Conservation (phyloP, 2,888 invertebrate genomes). For the Chrysolina haemoptera region DNA sequence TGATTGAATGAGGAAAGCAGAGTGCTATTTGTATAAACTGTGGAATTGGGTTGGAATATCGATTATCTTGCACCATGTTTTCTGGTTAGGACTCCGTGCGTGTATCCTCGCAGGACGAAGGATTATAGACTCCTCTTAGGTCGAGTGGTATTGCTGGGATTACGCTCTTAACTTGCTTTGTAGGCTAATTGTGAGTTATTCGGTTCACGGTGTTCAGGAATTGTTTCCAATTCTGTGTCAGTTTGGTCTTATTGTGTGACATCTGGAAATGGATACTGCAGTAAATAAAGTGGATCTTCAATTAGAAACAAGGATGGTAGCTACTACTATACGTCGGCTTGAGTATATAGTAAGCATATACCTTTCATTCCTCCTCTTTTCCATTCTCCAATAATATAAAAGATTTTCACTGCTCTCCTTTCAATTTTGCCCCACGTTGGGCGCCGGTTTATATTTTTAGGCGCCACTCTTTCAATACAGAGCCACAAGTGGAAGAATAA, state of each 20-base stretch:
- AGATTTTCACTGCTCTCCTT: too few species aligned
- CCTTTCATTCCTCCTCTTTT: too few species aligned
- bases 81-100: conserved; percentile 34
- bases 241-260: not conserved
- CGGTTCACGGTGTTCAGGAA: not conserved
- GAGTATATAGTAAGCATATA: too few species aligned
- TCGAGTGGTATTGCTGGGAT: conserved; percentile 27
- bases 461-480: too few species aligned
- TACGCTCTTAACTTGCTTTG: not conserved
- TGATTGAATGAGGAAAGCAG: conserved; percentile 8
- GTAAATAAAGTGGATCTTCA: too few species aligned
- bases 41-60: conserved; percentile 52
- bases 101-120: conserved; percentile 21
- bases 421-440: too few species aligned
- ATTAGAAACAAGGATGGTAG: too few species aligned
- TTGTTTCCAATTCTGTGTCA: not conserved
- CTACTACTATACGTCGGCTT: too few species aligned
- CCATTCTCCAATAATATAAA: too few species aligned
- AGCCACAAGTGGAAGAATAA: too few species aligned
- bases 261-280: not conserved
- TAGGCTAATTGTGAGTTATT: conserved; percentile 16
- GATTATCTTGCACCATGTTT: conserved; percentile 56
- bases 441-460: too few species aligned
- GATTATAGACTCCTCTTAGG: conserved; percentile 29
- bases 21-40: conserved; percentile 47